Evolutionary conservation across 2,888 invertebrate species (phyloP).

Genomic region (Sarcophaga subvicina): DNA sequence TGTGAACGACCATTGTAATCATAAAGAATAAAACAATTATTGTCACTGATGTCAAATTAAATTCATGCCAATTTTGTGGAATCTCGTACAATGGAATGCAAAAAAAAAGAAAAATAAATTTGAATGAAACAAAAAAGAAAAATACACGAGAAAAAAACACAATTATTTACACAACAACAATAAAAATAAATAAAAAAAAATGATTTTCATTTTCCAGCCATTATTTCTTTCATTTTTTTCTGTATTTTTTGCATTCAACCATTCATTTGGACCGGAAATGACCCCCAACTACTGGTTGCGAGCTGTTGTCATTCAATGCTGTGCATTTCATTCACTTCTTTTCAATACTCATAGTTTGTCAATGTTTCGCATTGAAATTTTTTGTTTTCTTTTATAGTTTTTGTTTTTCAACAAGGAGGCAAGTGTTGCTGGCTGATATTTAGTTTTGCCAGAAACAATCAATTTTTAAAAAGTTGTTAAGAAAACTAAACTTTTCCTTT

Average conservation of each 20-base stretch:
- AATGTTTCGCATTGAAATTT: slow-evolving; percentile 25
- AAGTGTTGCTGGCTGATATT: slow-evolving; percentile 46
- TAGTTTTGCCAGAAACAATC: slow-evolving; percentile 56
- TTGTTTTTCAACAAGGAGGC: slow-evolving; percentile 52
- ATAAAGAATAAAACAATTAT: slow-evolving; percentile 55
- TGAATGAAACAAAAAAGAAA: neutral
- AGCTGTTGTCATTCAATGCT: slow-evolving; percentile 30
- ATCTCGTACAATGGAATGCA: slow-evolving; percentile 51
- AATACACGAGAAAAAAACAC: slow-evolving; percentile 28
- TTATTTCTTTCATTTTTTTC: slow-evolving; percentile 33
- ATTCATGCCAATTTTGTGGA: slow-evolving; percentile 70
- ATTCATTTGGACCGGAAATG: slow-evolving; percentile 73
- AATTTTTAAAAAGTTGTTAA: slow-evolving; percentile 50
- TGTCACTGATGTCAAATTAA: slow-evolving; percentile 70
- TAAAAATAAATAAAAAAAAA: slow-evolving; percentile 18
- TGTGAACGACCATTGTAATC: neutral
- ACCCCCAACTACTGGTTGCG: slow-evolving; percentile 49
- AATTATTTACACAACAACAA: slow-evolving; percentile 31
- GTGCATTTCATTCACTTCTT: slow-evolving; percentile 1
- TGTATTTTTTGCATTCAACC: slow-evolving; percentile 55
- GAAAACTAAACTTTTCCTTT: slow-evolving; percentile 15
- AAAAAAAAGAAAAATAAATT: neutral
- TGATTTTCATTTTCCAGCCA: slow-evolving; percentile 54
- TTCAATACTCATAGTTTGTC: slow-evolving; percentile 57
- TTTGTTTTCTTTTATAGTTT: slow-evolving; percentile 16